Evolutionary conservation across 2,113 vertebrate species (phyloP), one percentile per base, ranked within the genome.

Genomic region (Hirundichthys speculiger): DNA sequence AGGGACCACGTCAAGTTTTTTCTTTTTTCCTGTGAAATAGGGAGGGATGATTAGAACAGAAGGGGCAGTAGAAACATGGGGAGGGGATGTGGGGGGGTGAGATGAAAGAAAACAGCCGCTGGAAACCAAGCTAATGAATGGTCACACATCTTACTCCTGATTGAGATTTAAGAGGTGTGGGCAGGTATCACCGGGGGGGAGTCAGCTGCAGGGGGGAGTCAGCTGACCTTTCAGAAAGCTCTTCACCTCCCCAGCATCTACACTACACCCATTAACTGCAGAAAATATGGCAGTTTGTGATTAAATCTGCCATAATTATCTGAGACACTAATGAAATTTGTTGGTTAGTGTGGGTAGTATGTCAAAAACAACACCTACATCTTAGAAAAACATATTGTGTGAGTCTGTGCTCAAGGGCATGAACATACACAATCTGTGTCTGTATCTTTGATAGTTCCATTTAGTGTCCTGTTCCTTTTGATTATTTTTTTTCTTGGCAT

Each of bases 161-260:
- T 83, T 83, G 80, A 90, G 85, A 88, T 88, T 83, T 88, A 91
- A 87, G 82, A 88, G 82, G 79, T 52, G 72, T 73, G 71, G 67
- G 70, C 57, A 53, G 67, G 69, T 67, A 54, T 64, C 69, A 63
- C 69, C 73, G 81, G 68, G 69, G 86, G 84, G 79, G 86, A n/a
- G 73, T 84, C 67, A 73, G 70, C 65, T 27, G 56, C 63, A 52
- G 67, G 46, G 70, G 73, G 77, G 87, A 83, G 84, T 83, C 65
- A 79, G 77, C 69, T 75, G 78, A 90, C 87, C 88, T 87, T 78
- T 80, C 58, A 34, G 62, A 73, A 78, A 78, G 82, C 62, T 69
- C 79, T 80, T 83, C 80, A 80, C 83, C 80, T 78, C 79, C 11
- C 41, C 46, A 52, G 71, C 63, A 54, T 70, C 76, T 73, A 43